Conservation (phyloP, 2,113 vertebrate species). For the Dolichotis patagonum region DNA sequence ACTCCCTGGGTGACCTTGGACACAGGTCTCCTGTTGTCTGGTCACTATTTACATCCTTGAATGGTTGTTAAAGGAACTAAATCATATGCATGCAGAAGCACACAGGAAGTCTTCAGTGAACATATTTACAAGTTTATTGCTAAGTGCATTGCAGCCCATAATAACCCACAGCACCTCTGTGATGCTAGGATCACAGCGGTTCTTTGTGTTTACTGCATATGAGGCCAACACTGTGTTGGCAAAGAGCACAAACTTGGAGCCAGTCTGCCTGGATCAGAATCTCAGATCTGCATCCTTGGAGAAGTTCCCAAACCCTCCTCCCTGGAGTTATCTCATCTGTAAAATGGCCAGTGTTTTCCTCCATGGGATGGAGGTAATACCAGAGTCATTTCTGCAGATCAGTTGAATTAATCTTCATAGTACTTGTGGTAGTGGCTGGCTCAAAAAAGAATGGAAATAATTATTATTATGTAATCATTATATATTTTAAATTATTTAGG, state of each 20-base stretch:
- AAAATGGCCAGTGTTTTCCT: neutral
- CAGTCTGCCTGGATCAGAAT: neutral
- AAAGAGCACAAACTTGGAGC: rapidly evolving
- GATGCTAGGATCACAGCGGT: rapidly evolving
- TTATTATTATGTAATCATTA: too few species aligned
- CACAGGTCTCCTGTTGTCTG: neutral
- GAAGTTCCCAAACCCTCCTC: neutral
- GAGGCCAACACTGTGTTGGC: neutral
- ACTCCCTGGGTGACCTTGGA: neutral
- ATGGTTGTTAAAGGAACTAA: neutral
- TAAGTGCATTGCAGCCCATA: rapidly evolving
- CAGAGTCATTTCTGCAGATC: neutral
- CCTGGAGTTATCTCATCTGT: neutral
- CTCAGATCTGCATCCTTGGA: neutral
- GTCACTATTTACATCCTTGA: neutral
- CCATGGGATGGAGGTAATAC: too few species aligned
- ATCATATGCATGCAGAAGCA: rapidly evolving
- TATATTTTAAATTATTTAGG: neutral
- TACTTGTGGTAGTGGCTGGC: neutral
- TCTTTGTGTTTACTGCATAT: rapidly evolving
- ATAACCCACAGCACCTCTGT: rapidly evolving
- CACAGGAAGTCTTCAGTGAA: neutral
- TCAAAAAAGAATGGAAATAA: neutral
- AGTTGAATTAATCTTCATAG: neutral
- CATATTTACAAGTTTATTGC: neutral